phyloP scores from a whole-genome alignment of 2,888 invertebrate species.

The Spatulosminthurus flaviceps region DNA sequence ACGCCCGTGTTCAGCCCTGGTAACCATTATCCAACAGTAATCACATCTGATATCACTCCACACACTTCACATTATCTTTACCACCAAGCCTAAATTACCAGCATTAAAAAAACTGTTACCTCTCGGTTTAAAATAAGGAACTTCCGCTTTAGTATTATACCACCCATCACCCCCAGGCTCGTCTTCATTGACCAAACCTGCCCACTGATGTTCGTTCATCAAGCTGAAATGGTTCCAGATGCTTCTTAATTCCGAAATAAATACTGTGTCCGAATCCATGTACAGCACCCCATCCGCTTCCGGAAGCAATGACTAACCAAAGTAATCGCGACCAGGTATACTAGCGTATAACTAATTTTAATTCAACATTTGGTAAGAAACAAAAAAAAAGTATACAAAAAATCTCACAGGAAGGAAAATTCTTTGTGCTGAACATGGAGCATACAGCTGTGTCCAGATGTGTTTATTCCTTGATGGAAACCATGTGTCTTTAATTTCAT shows the following conservation, averaged over 20 bases:
- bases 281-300: slow-evolving; percentile 87
- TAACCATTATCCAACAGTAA: not conserved
- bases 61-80: too few relatives aligned
- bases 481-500: slow-evolving; percentile 77
- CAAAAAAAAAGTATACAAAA: not conserved
- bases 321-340: not conserved
- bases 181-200: slow-evolving; percentile 87
- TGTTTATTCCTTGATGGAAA: slow-evolving; percentile 79
- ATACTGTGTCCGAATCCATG: slow-evolving; percentile 91
- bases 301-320: slow-evolving; percentile 75
- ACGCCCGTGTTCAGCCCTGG: slow-evolving; percentile 27
- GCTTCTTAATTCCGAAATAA: slow-evolving; percentile 82
- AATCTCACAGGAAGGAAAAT: slow-evolving; percentile 87
- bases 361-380: not conserved
- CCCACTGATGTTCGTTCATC: slow-evolving; percentile 87
- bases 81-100: too few relatives aligned
- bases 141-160: slow-evolving; percentile 77
- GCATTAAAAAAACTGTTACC: slow-evolving; percentile 68
- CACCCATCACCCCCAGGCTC: slow-evolving; percentile 91
- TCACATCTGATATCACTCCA: not conserved
- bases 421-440: slow-evolving; percentile 93
- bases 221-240: slow-evolving; percentile 83
- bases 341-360: not conserved
- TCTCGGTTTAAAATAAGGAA: slow-evolving; percentile 89
- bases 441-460: slow-evolving; percentile 90